Base-by-base conservation (phyloP, 35 echinoderm and acorn worm species). In the Lytechinus pictus region DNA sequence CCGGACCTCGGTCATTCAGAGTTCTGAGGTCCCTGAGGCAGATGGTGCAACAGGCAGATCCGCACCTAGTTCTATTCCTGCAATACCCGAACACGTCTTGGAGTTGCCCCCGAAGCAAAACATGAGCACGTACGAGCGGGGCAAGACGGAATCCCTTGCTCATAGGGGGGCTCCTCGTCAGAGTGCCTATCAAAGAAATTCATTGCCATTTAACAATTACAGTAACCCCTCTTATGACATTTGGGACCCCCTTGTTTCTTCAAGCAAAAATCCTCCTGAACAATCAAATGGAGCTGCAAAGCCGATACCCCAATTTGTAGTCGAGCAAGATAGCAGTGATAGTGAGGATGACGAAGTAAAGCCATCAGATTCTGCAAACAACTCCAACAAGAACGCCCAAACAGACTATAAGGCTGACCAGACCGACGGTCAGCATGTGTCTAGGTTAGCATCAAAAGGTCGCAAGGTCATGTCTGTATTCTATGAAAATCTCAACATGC, bases 161-260 rank as follows among this genome's bases (percentile, higher is more conserved):
- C 97, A 97, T 55, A 58, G 53, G 8, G 97, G 97, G 53, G 97
- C 97, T 27, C 97, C 97, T 2, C 86, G 97, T 12, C 95, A 89
- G 54, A 96, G 94, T 86, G 92, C 97, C 51, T 97, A 96, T 89
- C 97, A 97, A 28, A 88, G 95, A n/a, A 97, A 97, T 60, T 91
- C 95, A 14, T 58, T 94, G 16, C 86, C 97, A 13, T 86, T 94
- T 27, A 94, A 86, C 28, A 92, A 97, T 28, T 97, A 93, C 57
- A 97, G 95, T 86, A 97, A 97, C 53, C 97, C 97, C 10, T 95
- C 97, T 44, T 97, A 97, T 87, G 97, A 89, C 57, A 97, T 97
- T 79, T 97, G 97, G 97, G 95, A 97, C 72, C 97, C 97, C 13
- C 94, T 96, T 52, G 96, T 96, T 28, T 57, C 96, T 4, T 90